Conservation (phyloP, 2,888 invertebrate species). For the Ichneumoninae sp. region DNA sequence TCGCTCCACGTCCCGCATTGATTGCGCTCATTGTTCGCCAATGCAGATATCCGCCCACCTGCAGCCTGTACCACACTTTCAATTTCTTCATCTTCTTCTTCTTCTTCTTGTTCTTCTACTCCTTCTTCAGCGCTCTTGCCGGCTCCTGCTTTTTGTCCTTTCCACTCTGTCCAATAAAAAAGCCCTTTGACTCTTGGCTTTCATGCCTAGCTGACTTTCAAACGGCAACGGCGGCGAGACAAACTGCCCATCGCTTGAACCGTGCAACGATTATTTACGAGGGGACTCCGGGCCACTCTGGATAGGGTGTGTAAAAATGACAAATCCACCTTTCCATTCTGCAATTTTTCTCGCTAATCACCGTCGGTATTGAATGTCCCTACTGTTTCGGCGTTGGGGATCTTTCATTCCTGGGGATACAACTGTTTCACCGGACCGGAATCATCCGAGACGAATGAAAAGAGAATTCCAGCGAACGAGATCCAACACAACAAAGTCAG, state of each 20-base stretch:
- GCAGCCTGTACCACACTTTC: slow-evolving; percentile 36
- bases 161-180: slow-evolving; percentile 46
- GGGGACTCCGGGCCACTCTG: slow-evolving; percentile 43
- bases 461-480: neutral
- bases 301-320: slow-evolving; percentile 59
- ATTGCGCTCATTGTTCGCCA: slow-evolving; percentile 82
- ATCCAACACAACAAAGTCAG: neutral
- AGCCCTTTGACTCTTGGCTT: slow-evolving; percentile 47
- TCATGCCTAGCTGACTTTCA: slow-evolving; percentile 32
- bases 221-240: slow-evolving; percentile 47
- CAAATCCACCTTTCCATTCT: slow-evolving; percentile 48
- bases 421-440: too few species aligned
- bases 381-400: too few species aligned
- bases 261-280: slow-evolving; percentile 61
- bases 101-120: neutral
- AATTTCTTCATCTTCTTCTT: slow-evolving; percentile 13
- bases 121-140: slow-evolving; percentile 22
- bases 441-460: too few species aligned
- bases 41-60: slow-evolving; percentile 75
- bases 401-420: too few species aligned
- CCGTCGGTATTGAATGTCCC: too few species aligned
- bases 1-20: slow-evolving; percentile 76
- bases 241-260: slow-evolving; percentile 57
- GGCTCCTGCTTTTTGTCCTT: slow-evolving; percentile 52
- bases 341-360: neutral